Percentiles rank a stretch among this genome's conserved stretches.
These are phyloP conservation scores for Pipra filicauda DNA, from an alignment of 2,113 vertebrate species.

Conservation along the genomic window DNA sequence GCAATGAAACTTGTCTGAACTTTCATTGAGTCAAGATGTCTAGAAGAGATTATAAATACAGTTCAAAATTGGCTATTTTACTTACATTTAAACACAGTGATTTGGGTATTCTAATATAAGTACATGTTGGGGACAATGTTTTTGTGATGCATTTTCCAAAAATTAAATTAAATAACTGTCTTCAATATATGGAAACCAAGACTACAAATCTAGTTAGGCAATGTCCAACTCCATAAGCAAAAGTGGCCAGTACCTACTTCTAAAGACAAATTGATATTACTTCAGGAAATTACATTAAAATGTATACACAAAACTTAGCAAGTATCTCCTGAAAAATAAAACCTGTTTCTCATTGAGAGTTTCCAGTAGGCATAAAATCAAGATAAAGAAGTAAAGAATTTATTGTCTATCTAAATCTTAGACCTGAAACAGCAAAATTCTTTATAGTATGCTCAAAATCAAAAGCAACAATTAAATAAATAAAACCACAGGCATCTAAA, in stretches of 20 bases:
- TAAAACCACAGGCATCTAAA: not conserved
- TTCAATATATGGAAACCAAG: not conserved
- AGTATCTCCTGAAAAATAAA: not conserved
- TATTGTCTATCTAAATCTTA: not conserved
- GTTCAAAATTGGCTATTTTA: slow-evolving; percentile 9
- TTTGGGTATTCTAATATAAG: not conserved
- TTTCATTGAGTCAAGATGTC: slow-evolving; percentile 4
- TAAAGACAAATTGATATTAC: not conserved
- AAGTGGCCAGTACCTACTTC: not conserved
- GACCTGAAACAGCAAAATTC: not conserved
- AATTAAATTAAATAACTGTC: not conserved
- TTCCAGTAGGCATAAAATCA: not conserved
- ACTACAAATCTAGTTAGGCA: not conserved
- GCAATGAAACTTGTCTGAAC: slow-evolving; percentile 8
- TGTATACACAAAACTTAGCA: not conserved
- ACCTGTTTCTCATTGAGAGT: not conserved
- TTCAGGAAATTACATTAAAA: slow-evolving; percentile 16
- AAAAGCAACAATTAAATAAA: not conserved
- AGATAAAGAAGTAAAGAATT: not conserved
- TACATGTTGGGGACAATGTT: not conserved
- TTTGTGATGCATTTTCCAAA: not conserved
- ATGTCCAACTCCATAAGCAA: not conserved
- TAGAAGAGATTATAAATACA: not conserved
- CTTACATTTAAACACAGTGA: slow-evolving; percentile 9
- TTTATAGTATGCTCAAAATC: not conserved